Conservation (phyloP, 2,888 invertebrate species). For the Liodrosophila aerea region DNA sequence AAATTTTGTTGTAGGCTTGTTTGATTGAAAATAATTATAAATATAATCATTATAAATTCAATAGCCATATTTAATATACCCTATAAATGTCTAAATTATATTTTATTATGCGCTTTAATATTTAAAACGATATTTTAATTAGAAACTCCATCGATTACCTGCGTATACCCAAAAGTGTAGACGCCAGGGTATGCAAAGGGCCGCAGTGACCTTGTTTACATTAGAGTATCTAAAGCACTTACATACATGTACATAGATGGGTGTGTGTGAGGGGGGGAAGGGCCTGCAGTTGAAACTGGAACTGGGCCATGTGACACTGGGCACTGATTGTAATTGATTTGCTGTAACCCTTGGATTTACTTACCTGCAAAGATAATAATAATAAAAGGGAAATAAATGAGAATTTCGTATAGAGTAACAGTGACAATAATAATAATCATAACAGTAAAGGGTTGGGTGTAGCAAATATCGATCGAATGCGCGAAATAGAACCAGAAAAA, state of each 20-base stretch:
- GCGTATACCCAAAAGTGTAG: not conserved
- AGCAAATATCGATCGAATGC: too few species aligned
- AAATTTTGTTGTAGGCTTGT: too few species aligned
- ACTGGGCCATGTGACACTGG: slow-evolving; percentile 67
- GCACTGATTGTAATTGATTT: slow-evolving; percentile 56
- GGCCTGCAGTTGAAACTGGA: slow-evolving; percentile 36
- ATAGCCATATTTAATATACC: too few species aligned
- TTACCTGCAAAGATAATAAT: slow-evolving; percentile 62
- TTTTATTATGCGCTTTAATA: too few species aligned
- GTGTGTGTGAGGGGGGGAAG: slow-evolving; percentile 3
- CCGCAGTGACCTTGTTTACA: slow-evolving; percentile 63
- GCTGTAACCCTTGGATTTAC: slow-evolving; percentile 55
- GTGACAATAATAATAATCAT: slow-evolving; percentile 8
- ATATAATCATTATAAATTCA: too few species aligned
- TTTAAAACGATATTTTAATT: too few species aligned
- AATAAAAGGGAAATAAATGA: slow-evolving; percentile 12
- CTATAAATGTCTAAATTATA: not conserved
- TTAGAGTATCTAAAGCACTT: slow-evolving; percentile 35
- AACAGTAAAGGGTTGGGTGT: too few species aligned
- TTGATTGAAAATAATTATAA: too few species aligned
- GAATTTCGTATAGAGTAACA: slow-evolving; percentile 9
- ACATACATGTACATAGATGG: too few species aligned
- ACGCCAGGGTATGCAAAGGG: slow-evolving; percentile 37
- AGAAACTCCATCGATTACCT: too few species aligned
- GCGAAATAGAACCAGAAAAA: too few species aligned